Conservation (phyloP, 1,140 invertebrate genomes). For the Apis dorsata region DNA sequence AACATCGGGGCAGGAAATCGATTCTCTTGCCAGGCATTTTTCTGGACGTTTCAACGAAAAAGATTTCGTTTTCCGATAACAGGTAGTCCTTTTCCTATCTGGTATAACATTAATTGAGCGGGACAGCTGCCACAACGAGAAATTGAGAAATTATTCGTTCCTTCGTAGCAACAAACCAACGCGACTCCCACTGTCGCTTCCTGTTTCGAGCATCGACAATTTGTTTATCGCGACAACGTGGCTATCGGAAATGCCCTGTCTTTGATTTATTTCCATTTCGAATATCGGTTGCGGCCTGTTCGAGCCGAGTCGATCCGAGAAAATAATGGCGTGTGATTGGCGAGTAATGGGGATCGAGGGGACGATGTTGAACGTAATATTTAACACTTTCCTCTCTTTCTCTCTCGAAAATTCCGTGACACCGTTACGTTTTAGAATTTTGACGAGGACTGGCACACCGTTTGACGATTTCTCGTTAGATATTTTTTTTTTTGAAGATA, state of each 20-base stretch:
- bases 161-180: slow-evolving; percentile 1
- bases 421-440: not conserved
- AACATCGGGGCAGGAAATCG: not conserved
- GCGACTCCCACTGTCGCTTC: not conserved
- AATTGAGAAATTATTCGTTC: slow-evolving; percentile 22
- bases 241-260: slow-evolving; percentile 27
- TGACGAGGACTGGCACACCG: not conserved
- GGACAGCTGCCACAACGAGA: slow-evolving; percentile 41
- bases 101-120: slow-evolving; percentile 44
- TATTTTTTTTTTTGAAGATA: not conserved
- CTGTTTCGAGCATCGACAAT: not conserved
- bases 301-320: not conserved
- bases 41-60: not conserved
- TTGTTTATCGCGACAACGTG: slow-evolving; percentile 9
- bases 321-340: slow-evolving; percentile 21
- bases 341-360: slow-evolving; percentile 28
- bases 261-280: slow-evolving; percentile 45
- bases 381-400: not conserved
- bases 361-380: not conserved
- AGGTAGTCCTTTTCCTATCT: not conserved
- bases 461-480: too few relatives aligned
- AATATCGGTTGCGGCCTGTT: not conserved
- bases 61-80: slow-evolving; percentile 10
- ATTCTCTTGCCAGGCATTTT: slow-evolving; percentile 2
- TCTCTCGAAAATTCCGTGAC: not conserved